Percentiles rank a stretch among this genome's conserved stretches.
phyloP scores from a whole-genome alignment of 2,888 invertebrate genomes.

The Mystacides longicornis region DNA sequence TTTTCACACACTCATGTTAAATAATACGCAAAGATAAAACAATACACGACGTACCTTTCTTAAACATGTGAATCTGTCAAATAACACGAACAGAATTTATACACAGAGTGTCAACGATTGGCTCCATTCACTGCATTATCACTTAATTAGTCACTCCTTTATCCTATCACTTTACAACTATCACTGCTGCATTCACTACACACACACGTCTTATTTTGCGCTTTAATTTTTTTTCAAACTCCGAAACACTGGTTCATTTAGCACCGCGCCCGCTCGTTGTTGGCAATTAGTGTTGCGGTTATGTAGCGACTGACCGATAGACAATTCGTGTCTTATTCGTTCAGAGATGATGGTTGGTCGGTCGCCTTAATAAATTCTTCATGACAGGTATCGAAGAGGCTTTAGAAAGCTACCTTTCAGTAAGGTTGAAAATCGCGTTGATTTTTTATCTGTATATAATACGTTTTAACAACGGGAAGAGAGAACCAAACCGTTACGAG shows the following conservation, averaged over 20 bases:
- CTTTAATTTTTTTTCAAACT: not conserved
- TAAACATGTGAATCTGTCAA: conserved; percentile 21
- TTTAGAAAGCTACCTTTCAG: not conserved
- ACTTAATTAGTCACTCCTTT: not conserved
- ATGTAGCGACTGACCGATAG: not conserved
- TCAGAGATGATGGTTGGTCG: not conserved
- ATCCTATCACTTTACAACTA: not conserved
- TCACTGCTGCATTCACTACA: not conserved
- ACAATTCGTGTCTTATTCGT: not conserved
- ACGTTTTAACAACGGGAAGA: not conserved
- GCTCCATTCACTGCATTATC: not conserved
- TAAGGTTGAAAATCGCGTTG: conserved; percentile 1
- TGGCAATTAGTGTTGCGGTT: conserved; percentile 8
- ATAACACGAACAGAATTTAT: not conserved
- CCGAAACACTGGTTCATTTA: not conserved
- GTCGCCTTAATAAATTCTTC: not conserved
- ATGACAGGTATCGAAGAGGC: not conserved
- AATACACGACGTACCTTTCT: conserved; percentile 25
- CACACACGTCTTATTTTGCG: not conserved
- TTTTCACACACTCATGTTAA: conserved; percentile 25
- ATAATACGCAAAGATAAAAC: conserved; percentile 20
- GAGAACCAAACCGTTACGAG: not conserved
- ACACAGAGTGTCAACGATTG: too few relatives aligned
- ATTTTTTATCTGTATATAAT: not conserved
- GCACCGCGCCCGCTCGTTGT: conserved; percentile 1